Evolutionary conservation across 35 echinoderm and acorn worm species (phyloP), one percentile per base, ranked within the genome.

Genomic region (Patiria miniata): DNA sequence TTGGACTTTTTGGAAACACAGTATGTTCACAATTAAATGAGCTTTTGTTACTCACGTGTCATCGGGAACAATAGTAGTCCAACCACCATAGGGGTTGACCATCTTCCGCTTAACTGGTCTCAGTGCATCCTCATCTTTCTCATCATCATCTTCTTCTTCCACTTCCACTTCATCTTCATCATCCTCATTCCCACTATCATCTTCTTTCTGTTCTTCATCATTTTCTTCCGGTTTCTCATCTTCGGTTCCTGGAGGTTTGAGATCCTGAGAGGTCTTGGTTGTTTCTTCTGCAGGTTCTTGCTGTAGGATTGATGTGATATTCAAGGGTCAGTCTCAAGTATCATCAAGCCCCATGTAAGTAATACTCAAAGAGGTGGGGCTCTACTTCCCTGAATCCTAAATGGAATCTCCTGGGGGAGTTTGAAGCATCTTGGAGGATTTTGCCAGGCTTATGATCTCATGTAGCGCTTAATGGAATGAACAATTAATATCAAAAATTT

Each of bases 71-170:
- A 89, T 37, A 16, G 78, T 81, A 38, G 78, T n/a, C 87, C 87
- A 89, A 30, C 77, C 38, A 21, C 87, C 87, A 33, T 89, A 89
- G 2, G 78, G 42, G 78, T 54, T 39, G 77, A 39, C 39, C 16
- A 37, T 54, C 81, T 84, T 84, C 34, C 78, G 80, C 40, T 89
- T 89, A 3, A 47, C 78, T 80, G 77, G 77, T 89, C 78, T 89
- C 36, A 26, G 22, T 5, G 12, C n/a, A 10, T 36, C 39, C 47
- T 81, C 39, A 21, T 40, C n/a, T 4, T 89, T 51, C 58, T 36
- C 51, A 15, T 80, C 39, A 22, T 65, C 78, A 1, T 88, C 77
- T 78, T 79, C 26, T 0, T 78, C 40, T 26, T 87, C 85, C 8
- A 8, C 17, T 23, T 26, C 52, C 36, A 34, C 60, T 12, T 86